Base-by-base conservation (phyloP, 35 echinoderm and acorn worm genomes). In the Ophiothrix spiculata region DNA sequence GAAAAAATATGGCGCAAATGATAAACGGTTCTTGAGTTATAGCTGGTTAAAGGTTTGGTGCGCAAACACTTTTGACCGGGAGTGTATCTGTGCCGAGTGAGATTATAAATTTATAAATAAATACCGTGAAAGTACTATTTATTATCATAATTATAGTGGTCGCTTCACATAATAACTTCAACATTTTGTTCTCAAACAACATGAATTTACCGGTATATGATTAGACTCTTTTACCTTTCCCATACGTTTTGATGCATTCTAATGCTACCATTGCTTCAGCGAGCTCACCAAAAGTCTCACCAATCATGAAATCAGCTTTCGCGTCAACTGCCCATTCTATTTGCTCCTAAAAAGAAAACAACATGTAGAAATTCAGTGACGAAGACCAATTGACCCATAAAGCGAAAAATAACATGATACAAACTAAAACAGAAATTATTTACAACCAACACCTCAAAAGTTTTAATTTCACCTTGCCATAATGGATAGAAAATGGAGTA, bases 291-390 rank as follows among this genome's bases (percentile, higher is more conserved):
- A 92, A 86, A 1, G 94, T 97, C 60, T 97, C 94, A 6, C 75
- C 94, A 19, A 97, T 75, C 37, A 97, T 97, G 40, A 92, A 97
- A 81, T 97, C 94, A 31, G 87, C 94, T 17, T 83, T 86, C 41
- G 92, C 90, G 35, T 92, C 87, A 21, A 90, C 90, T 4, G 90
- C 90, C 94, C 94, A 97, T 38, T 92, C 77, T 12, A 92, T 73
- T 54, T 92, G 90, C 34, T 92, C 94, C 94, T 93, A 49, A 19
- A 82, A 32, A 45, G n/a, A 37, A 42, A 39, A 37, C 21, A 35
- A 0, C 32, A 11, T 54, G 8, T 11, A 54, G 45, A 54, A 54
- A 8, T 11, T 8, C 45, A 11, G 45, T 54, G n/a, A n/a, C n/a
- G n/a, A 54, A 54, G 8, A 54, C 45, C 21, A 54, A 54, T 11